phyloP scores from a whole-genome alignment of 2,113 vertebrate genomes.

The Clarias batrachus region DNA sequence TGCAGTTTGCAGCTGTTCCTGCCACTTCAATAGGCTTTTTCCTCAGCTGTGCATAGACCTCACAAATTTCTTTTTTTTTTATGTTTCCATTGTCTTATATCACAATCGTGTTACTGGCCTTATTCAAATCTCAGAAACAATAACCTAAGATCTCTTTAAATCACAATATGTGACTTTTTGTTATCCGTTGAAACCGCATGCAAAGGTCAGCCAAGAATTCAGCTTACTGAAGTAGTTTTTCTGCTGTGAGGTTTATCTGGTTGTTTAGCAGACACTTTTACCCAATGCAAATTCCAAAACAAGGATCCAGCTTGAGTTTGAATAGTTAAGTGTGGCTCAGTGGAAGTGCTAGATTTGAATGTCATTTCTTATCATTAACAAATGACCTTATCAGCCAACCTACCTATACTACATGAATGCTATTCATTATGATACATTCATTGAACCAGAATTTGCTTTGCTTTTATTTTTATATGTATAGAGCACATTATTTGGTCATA shows the following conservation, averaged over 20 bases:
- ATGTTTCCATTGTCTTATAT: not conserved
- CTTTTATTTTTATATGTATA: not conserved
- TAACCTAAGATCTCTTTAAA: not conserved
- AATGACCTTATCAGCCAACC: not conserved
- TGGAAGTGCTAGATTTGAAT: not conserved
- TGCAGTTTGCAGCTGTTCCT: slow-evolving; percentile 15
- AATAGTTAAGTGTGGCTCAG: not conserved
- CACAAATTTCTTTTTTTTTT: not conserved
- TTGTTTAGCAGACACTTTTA: not conserved
- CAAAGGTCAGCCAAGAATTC: slow-evolving; percentile 1
- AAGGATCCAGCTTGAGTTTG: not conserved
- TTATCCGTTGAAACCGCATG: not conserved
- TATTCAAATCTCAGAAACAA: not conserved
- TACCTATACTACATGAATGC: not conserved
- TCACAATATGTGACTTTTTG: not conserved
- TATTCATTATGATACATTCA: not conserved
- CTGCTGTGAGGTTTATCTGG: not conserved
- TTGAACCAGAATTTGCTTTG: not conserved
- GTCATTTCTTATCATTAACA: not conserved
- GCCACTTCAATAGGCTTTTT: slow-evolving; percentile 12
- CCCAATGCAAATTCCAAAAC: not conserved
- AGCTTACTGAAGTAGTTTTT: not conserved
- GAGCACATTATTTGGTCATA: not conserved
- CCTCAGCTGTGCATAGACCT: slow-evolving; percentile 21
- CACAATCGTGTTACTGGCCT: not conserved